Evolutionary conservation across 2,113 vertebrate species (phyloP).

Genomic region (Pseudopipra pipra): DNA sequence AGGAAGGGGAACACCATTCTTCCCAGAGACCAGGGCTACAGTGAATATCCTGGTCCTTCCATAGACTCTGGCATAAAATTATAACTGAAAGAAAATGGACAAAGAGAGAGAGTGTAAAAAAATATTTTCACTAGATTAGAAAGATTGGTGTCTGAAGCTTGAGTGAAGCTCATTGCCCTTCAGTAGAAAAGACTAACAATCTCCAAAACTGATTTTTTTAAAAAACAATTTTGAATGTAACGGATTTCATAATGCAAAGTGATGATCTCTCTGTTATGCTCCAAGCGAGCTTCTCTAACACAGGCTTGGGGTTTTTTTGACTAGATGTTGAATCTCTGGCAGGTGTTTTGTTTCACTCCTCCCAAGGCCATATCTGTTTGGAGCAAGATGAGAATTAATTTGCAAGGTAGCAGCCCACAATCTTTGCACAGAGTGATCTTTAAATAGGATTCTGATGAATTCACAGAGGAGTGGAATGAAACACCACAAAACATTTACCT

Average conservation of each 20-base stretch:
- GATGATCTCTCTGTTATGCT: background rate
- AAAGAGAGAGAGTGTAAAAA: background rate
- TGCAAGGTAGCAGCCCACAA: background rate
- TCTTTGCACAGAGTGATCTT: background rate
- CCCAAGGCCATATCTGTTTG: background rate
- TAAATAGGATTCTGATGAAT: conserved; percentile 31
- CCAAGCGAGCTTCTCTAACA: background rate
- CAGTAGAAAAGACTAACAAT: background rate
- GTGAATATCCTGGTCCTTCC: background rate
- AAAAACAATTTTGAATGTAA: background rate
- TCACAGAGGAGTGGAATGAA: background rate
- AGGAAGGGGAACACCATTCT: background rate
- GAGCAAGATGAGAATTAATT: background rate
- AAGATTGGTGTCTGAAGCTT: background rate
- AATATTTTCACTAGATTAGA: background rate
- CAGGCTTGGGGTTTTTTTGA: background rate
- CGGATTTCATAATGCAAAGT: background rate
- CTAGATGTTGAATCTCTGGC: background rate
- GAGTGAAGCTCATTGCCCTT: background rate
- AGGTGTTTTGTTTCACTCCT: background rate
- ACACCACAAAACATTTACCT: conserved; percentile 27
- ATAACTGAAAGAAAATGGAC: background rate
- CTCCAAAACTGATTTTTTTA: background rate
- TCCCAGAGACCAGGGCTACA: background rate
- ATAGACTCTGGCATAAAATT: background rate